phyloP scores from a whole-genome alignment of 2,113 vertebrate genomes.

The Pagrus major region DNA sequence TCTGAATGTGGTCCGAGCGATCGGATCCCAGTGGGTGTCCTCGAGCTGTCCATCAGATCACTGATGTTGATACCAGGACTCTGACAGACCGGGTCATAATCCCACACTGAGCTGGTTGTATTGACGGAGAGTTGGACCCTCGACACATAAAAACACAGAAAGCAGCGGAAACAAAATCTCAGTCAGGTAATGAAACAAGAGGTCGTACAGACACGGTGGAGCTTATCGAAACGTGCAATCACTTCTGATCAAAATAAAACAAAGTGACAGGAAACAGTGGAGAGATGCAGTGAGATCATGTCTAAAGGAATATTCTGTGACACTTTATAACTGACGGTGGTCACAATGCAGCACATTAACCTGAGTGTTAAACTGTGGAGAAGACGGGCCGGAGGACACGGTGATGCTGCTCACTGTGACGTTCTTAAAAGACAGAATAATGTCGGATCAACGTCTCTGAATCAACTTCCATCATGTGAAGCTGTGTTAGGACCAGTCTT shows the following conservation, averaged over 20 bases:
- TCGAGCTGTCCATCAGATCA: too few relatives aligned
- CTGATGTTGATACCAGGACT: too few relatives aligned
- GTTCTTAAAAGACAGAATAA: too few relatives aligned
- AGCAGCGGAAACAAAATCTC: conserved; percentile 17
- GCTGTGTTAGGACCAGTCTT: too few relatives aligned
- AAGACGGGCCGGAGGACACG: neutral
- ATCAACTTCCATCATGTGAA: too few relatives aligned
- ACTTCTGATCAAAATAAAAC: neutral
- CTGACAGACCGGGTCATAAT: too few relatives aligned
- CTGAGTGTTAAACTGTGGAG: conserved; percentile 28
- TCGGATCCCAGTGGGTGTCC: too few relatives aligned
- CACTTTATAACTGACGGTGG: neutral
- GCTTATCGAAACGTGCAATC: neutral
- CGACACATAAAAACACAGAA: neutral
- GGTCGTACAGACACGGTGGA: conserved; percentile 8
- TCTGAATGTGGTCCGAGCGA: too few relatives aligned
- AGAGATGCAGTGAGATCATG: conserved; percentile 10
- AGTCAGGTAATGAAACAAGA: neutral
- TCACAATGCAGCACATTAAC: conserved; percentile 24
- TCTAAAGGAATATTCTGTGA: conserved; percentile 9
- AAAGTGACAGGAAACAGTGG: neutral
- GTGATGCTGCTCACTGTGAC: neutral
- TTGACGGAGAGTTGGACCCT: neutral
- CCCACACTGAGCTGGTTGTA: neutral
- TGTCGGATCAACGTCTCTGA: too few relatives aligned